Percentiles rank a stretch among this genome's conserved stretches.
phyloP scores from a whole-genome alignment of 2,113 vertebrate genomes.

The Hymenochirus boettgeri region DNA sequence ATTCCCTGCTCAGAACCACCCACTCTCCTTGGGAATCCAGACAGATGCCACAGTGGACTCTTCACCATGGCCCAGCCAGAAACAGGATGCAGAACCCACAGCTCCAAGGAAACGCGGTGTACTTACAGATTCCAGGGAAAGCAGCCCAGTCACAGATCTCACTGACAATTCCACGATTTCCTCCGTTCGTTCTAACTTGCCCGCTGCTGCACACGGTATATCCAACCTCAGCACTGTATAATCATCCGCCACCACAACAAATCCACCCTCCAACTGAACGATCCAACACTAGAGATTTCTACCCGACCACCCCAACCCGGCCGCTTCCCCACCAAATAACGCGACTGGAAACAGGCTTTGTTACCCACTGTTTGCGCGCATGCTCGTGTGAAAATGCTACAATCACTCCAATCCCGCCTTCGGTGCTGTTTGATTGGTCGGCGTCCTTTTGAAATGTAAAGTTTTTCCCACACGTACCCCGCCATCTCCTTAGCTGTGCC shows the following conservation, averaged over 20 bases:
- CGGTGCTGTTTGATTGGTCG: neutral
- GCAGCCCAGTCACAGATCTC: neutral
- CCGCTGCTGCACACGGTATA: too few species aligned
- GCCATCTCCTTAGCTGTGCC: neutral
- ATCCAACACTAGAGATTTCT: conserved; percentile 4
- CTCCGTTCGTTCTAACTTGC: too few species aligned
- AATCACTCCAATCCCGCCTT: conserved; percentile 20
- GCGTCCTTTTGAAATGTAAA: conserved; percentile 10
- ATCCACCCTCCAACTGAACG: neutral
- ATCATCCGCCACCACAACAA: too few species aligned
- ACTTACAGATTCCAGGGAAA: neutral
- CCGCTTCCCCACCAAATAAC: conserved; percentile 2
- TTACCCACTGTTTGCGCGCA: conserved; percentile 24
- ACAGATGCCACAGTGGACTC: conserved; percentile 18
- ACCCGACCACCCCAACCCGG: neutral
- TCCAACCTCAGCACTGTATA: too few species aligned
- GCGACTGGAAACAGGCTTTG: conserved; percentile 23
- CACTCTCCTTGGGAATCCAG: conserved; percentile 18
- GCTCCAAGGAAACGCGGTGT: neutral
- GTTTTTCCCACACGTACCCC: neutral
- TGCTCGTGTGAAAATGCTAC: conserved; percentile 9
- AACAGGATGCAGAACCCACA: neutral
- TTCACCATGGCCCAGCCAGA: neutral
- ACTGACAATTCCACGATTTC: neutral
- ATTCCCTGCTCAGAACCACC: neutral